Conservation (phyloP, 1,140 invertebrate genomes). For the Antheraea mylitta region DNA sequence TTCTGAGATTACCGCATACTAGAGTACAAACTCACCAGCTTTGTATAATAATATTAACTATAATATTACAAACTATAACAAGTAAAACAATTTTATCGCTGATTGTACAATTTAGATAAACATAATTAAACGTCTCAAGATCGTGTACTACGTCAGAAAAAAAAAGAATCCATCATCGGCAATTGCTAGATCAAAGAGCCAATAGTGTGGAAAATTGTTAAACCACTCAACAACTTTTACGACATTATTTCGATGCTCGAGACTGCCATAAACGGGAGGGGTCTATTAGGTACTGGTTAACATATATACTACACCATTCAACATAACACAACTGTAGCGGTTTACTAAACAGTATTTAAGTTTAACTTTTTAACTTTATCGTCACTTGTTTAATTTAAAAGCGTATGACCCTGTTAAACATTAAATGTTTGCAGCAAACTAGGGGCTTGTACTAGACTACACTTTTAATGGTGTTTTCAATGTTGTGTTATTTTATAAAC, state of each 20-base stretch:
- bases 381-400: neutral
- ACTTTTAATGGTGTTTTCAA: neutral
- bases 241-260: neutral
- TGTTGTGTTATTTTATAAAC: neutral
- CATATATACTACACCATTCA: neutral
- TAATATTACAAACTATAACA: no score
- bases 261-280: constrained; percentile 1
- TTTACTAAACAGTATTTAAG: neutral
- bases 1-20: no score
- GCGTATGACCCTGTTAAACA: neutral
- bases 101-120: no score
- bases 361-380: neutral
- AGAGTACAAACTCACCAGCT: no score
- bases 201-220: neutral
- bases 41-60: no score
- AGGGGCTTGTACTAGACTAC: neutral
- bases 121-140: no score
- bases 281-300: neutral
- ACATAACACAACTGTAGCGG: neutral
- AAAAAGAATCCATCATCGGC: neutral
- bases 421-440: neutral
- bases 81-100: no score
- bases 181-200: neutral
- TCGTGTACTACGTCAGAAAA: no score
- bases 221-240: constrained; percentile 3